Percentiles rank a stretch among this genome's conserved stretches.
These are phyloP conservation scores for Eupeodes luniger DNA, from an alignment of 2,888 invertebrate species.

Conservation along the genomic window DNA sequence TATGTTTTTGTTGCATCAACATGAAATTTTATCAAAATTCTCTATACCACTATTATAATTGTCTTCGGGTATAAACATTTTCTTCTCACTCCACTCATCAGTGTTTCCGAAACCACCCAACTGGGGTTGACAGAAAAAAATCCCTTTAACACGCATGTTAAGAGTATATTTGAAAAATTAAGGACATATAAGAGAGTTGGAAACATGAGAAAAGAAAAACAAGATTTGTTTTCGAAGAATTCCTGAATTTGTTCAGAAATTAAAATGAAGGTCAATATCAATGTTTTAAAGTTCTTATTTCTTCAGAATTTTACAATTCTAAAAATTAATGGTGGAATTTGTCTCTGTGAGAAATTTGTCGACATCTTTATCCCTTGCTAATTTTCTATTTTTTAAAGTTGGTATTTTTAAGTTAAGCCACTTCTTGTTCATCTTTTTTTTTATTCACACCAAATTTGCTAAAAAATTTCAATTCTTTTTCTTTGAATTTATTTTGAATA, in stretches of 20 bases:
- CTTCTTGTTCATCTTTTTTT: constrained; percentile 1
- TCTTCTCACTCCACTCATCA: not conserved
- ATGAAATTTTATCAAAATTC: constrained; percentile 2
- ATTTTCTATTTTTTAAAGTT: not conserved
- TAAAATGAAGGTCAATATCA: not conserved
- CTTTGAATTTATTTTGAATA: constrained; percentile 5
- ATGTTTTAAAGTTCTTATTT: not conserved
- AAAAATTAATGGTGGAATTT: too few species aligned
- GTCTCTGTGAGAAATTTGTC: not conserved
- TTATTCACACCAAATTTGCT: constrained; percentile 31
- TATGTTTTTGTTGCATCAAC: not conserved
- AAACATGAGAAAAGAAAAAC: not conserved
- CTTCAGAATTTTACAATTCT: too few species aligned
- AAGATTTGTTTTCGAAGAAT: not conserved
- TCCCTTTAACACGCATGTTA: not conserved
- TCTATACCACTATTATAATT: not conserved
- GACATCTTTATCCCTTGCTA: not conserved
- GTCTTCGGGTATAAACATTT: not conserved
- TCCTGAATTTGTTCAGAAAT: not conserved
- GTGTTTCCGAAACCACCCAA: not conserved
- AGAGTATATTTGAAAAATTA: not conserved
- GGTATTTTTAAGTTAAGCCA: not conserved
- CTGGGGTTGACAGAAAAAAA: too few species aligned
- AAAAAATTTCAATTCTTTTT: constrained; percentile 38
- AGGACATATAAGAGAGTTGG: not conserved